Base-by-base conservation (phyloP, 1,140 invertebrate genomes). In the Leptinotarsa lineolata region DNA sequence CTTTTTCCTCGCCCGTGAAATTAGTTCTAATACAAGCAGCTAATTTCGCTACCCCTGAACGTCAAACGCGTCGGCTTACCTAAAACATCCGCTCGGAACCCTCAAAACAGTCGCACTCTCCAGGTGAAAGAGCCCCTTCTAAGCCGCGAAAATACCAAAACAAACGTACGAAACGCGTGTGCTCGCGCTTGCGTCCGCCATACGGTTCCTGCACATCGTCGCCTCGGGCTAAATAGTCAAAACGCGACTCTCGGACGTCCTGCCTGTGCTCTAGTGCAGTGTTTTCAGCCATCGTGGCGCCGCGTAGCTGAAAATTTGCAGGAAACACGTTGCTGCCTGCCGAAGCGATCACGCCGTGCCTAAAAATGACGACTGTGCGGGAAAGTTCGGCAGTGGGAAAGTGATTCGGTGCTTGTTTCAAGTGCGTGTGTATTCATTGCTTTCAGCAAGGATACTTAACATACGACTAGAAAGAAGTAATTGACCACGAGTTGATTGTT, bases 101-200 rank as follows among this genome's bases (percentile, higher is more conserved):
- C 48, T 15, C 15, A 54, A 54, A 54, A 54, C 15, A 15, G 15
- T 18, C 48, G 4, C 4, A 8, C 48, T 54, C 16, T 54, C 48
- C 48, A 54, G 48, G 48, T 54, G 48, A 54, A 54, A 54, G n/a
- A 18, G 15, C 48, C 48, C n/a, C 48, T 4, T 54, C n/a, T 15
- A 16, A 18, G n/a, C 48, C 48, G 48, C 48, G 48, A 24, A 66
- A 66, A 66, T 39, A 66, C 30, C 39, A 66, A 66, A 66, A 66
- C 64, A 66, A 66, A 66, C 64, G 22, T n/a, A 15, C 64, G 39
- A 39, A 15, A 54, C 30, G 64, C 64, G 64, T 66, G 64, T 44
- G n/a, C 64, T 13, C 22, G 64, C 64, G 15, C 64, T 13, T 24
- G 64, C 64, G 61, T 22, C 16, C 22, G 18, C 18, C 21, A 12